Conservation (phyloP, 1,140 invertebrate species). For the Pseudomyrmex cubaensis region DNA sequence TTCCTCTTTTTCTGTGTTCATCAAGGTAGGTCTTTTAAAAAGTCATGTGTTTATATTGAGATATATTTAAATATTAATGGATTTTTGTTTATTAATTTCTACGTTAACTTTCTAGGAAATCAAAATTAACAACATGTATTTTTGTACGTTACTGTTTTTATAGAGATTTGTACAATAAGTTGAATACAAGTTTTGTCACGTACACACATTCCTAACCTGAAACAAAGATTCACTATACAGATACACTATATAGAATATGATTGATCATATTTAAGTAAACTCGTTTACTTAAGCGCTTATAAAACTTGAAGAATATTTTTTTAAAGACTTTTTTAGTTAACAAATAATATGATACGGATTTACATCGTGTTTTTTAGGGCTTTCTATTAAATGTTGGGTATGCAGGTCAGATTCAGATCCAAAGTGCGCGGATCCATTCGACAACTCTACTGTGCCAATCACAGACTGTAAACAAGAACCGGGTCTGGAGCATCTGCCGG, state of each 20-base stretch:
- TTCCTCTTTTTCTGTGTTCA: conserved; percentile 60
- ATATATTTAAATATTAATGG: neutral
- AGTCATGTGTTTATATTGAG: too few species aligned
- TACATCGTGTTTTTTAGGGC: conserved; percentile 82
- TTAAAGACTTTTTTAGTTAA: too few species aligned
- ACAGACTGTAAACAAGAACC: conserved; percentile 92
- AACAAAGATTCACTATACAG: neutral
- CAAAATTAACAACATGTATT: neutral
- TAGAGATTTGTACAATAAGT: neutral
- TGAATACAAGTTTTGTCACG: neutral
- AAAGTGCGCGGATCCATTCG: conserved; percentile 96
- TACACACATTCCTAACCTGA: conserved; percentile 36
- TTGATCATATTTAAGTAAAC: neutral
- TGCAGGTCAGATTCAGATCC: conserved; percentile 95
- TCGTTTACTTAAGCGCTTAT: neutral
- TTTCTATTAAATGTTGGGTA: conserved; percentile 95
- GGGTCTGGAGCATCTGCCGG: conserved; percentile 89
- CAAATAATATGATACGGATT: neutral
- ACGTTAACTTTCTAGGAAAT: neutral
- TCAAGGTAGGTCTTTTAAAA: conserved; percentile 52
- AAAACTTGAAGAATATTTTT: too few species aligned
- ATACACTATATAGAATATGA: conserved; percentile 5
- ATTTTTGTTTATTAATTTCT: conserved; percentile 22
- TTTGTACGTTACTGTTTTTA: neutral
- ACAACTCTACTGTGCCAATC: conserved; percentile 94